These are phyloP conservation scores for Rosalia funebris DNA, from an alignment of 2,888 invertebrate species.

Conservation along the genomic window DNA sequence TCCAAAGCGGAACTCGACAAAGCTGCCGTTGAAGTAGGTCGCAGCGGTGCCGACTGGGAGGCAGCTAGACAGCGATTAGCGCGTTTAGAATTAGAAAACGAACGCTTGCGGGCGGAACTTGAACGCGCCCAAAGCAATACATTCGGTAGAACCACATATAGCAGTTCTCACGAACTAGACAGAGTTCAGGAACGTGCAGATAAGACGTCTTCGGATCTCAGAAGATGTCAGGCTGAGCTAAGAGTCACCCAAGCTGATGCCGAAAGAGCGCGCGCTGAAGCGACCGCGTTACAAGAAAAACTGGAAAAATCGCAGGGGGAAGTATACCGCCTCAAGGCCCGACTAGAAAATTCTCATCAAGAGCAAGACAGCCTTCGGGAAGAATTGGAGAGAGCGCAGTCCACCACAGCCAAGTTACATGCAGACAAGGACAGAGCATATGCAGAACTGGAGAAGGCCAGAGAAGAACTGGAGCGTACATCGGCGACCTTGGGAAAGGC, in stretches of 20 bases:
- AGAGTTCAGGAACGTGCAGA: constrained; percentile 87
- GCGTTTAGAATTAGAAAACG: constrained; percentile 89
- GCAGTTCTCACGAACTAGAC: constrained; percentile 77
- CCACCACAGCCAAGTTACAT: constrained; percentile 84
- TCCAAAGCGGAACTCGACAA: constrained; percentile 94
- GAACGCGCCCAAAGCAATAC: constrained; percentile 75
- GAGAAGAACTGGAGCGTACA: constrained; percentile 81
- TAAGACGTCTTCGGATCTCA: constrained; percentile 83
- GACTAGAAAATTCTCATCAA: constrained; percentile 93
- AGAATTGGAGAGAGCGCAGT: constrained; percentile 89
- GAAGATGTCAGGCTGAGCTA: constrained; percentile 89
- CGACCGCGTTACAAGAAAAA: constrained; percentile 88
- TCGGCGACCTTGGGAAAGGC: constrained; percentile 91
- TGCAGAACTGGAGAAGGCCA: constrained; percentile 82
- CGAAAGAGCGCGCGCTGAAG: constrained; percentile 85
- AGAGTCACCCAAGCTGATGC: constrained; percentile 92
- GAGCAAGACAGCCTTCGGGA: constrained; percentile 93
- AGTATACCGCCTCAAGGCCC: constrained; percentile 92
- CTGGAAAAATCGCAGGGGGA: constrained; percentile 94
- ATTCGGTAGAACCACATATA: constrained; percentile 83
- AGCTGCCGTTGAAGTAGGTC: constrained; percentile 87
- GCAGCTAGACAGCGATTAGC: constrained; percentile 84
- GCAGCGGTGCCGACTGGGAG: constrained; percentile 91
- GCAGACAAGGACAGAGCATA: constrained; percentile 85
- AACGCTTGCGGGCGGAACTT: constrained; percentile 85